A percentile compares a stretch with the other conserved stretches of the same genome.
phyloP scores from a whole-genome alignment of 2,888 invertebrate genomes.

The Myopa tessellatipennis region DNA sequence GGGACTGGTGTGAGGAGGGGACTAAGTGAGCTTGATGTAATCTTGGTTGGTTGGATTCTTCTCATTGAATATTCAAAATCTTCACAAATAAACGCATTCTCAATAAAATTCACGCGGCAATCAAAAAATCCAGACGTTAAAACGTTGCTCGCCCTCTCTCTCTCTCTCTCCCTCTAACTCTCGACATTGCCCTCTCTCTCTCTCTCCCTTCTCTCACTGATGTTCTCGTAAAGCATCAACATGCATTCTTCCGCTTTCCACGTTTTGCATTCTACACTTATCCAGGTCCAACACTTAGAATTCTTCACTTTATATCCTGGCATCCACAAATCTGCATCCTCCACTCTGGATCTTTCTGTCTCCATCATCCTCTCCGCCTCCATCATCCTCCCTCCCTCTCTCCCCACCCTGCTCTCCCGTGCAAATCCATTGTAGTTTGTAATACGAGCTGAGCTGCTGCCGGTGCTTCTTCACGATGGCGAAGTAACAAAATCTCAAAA shows the following conservation, averaged over 20 bases:
- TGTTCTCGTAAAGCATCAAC: neutral
- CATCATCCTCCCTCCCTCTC: neutral
- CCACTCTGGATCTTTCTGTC: neutral
- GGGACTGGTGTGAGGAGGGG: neutral
- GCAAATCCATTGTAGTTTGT: neutral
- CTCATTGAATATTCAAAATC: conserved; percentile 37
- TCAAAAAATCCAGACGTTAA: neutral
- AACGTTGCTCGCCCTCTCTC: conserved; percentile 7
- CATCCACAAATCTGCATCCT: neutral
- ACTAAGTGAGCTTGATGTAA: neutral
- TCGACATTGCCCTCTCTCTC: neutral
- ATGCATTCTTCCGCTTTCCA: too few relatives aligned
- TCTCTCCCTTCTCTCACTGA: neutral
- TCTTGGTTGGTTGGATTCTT: neutral
- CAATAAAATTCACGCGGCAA: conserved; percentile 20
- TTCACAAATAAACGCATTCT: conserved; percentile 36
- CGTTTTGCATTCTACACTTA: too few relatives aligned
- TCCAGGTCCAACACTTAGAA: neutral
- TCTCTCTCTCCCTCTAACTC: too few relatives aligned
- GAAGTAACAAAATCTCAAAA: conserved; percentile 16
- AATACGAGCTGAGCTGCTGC: conserved; percentile 3
- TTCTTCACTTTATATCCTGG: neutral
- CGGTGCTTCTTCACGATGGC: neutral
- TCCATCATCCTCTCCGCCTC: neutral
- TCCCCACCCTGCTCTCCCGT: neutral